Conservation (phyloP, 2,888 invertebrate genomes). For the Drosophila incognita region DNA sequence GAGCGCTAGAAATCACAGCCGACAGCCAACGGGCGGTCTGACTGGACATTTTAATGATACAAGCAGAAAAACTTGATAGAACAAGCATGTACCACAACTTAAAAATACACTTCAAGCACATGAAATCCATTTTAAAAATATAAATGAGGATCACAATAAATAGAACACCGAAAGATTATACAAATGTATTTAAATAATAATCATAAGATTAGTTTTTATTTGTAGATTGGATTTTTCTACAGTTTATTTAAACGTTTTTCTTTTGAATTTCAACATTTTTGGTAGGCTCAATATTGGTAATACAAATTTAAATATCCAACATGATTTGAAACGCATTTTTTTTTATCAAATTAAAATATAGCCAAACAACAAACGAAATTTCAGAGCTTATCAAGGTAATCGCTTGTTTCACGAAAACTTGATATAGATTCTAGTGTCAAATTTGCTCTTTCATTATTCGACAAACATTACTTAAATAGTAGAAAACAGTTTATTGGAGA, state of each 20-base stretch:
- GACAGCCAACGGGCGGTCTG: conserved; percentile 68
- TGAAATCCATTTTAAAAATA: background rate
- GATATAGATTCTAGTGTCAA: background rate
- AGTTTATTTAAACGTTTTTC: background rate
- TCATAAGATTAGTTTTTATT: background rate
- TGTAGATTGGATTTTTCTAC: too few species aligned
- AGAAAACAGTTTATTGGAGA: conserved; percentile 2
- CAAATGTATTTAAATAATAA: background rate
- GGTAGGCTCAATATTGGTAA: background rate
- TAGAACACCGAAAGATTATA: background rate
- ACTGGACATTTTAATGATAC: conserved; percentile 71
- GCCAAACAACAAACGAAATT: background rate
- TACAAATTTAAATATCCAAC: background rate
- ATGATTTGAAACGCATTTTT: background rate
- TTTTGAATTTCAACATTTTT: background rate
- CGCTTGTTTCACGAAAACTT: background rate
- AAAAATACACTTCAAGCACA: conserved; percentile 32
- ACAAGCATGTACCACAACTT: conserved; percentile 10
- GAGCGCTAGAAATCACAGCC: conserved; percentile 67
- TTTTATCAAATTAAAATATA: background rate
- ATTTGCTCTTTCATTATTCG: background rate
- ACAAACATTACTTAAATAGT: background rate
- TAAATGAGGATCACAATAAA: background rate
- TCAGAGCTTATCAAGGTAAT: background rate
- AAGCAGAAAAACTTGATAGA: conserved; percentile 47